Evolutionary conservation across 2,113 vertebrate species (phyloP).

Genomic region (Delphinapterus leucas): DNA sequence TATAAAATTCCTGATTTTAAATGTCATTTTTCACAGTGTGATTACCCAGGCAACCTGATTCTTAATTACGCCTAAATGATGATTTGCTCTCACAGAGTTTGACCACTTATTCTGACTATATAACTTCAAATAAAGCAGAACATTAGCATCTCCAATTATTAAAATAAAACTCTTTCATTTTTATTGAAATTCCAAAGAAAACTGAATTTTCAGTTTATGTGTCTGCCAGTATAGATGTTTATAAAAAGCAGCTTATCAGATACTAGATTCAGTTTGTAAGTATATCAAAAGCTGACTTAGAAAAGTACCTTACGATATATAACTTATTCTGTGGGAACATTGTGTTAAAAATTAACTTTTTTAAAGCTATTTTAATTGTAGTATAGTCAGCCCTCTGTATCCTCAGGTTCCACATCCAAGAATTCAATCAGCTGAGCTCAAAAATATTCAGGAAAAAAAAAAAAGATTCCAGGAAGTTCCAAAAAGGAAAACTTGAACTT

Average conservation of each 20-base stretch:
- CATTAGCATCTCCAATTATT: background rate
- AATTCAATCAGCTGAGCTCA: background rate
- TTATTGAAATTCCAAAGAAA: background rate
- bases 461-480: background rate
- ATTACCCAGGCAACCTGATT: background rate
- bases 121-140: background rate
- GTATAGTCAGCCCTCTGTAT: background rate
- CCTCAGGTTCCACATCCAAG: background rate
- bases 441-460: background rate
- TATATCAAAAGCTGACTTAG: background rate
- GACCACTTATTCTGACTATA: background rate
- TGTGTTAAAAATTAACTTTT: background rate
- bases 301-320: background rate
- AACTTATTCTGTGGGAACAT: background rate
- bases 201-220: background rate
- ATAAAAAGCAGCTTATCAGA: background rate
- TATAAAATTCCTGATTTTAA: background rate
- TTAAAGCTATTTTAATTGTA: background rate
- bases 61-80: background rate
- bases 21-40: background rate
- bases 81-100: background rate
- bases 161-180: background rate
- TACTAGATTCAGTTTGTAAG: background rate
- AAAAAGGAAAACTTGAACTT: background rate
- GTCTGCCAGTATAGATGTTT: background rate